These are phyloP conservation scores for Calyptomena viridis DNA, from an alignment of 2,113 vertebrate species.

Conservation along the genomic window DNA sequence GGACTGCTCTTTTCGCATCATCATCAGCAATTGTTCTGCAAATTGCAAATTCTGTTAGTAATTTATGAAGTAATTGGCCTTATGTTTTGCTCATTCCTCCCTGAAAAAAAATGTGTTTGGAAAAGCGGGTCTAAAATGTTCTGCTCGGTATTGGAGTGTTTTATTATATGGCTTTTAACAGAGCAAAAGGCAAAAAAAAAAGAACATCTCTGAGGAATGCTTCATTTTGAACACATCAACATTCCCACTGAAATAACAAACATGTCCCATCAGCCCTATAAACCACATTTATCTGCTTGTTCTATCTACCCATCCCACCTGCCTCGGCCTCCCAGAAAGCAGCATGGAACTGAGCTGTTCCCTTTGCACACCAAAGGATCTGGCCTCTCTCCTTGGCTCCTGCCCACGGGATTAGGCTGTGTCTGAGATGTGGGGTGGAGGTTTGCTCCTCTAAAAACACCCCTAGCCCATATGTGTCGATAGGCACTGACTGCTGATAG, in stretches of 20 bases:
- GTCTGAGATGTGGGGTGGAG: accelerated
- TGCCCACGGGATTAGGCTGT: too few species aligned
- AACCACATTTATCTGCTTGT: not conserved
- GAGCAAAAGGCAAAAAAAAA: not conserved
- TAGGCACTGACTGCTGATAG: not conserved
- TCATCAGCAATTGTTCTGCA: constrained; percentile 32
- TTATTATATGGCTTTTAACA: not conserved
- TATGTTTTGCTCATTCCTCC: not conserved
- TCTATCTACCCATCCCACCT: not conserved
- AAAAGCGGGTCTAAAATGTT: not conserved
- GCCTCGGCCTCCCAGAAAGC: not conserved
- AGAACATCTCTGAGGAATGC: constrained; percentile 12
- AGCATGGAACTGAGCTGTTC: not conserved
- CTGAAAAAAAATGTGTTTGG: not conserved
- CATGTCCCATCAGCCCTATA: not conserved
- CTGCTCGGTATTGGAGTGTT: not conserved
- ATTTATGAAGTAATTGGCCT: not conserved
- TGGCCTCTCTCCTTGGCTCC: not conserved
- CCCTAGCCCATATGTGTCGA: accelerated
- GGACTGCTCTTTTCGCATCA: constrained; percentile 1
- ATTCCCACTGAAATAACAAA: constrained; percentile 42
- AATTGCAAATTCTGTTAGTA: not conserved
- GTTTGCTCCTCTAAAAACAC: not conserved
- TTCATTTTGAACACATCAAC: constrained; percentile 39
- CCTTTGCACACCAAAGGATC: not conserved